Evolutionary conservation across 2,797 vertebrate genomes (phyloP), one percentile per base, ranked within the genome.

Genomic region (Macrochelys suwanniensis): DNA sequence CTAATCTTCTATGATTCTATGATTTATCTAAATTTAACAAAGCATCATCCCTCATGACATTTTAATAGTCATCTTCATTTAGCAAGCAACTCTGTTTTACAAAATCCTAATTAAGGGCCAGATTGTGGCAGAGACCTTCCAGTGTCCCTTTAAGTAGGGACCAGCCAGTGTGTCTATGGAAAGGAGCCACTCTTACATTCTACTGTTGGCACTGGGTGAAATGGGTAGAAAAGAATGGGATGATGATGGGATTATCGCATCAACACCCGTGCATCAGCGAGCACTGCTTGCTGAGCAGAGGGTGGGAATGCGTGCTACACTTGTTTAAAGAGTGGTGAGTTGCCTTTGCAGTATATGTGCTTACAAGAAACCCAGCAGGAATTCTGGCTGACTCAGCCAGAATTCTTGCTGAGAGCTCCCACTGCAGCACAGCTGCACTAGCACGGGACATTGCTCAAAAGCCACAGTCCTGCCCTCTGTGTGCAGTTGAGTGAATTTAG

Each of bases 341-440:
- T 59, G 49, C 23, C 45, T 6, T 45, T 82, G 56, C 50, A 23
- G 7, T 84, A 0, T 23, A 0, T 23, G 26, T 53, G 45, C 45
- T 77, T 77, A 51, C 13, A 21, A 17, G 26, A 50, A 8, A 74
- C 7, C 16, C 8, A 15, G 85, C 56, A 84, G 3, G 11, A 15
- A 5, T 89, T 82, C 54, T 28, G 8, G 26, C 1, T 25, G 15
- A 19, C 37, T 90, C 49, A 82, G 57, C 1, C 1, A 7, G 51
- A 50, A 26, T 49, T 84, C 49, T 13, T 59, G 16, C 10, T 65
- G 17, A 61, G 17, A 5, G 11, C 59, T 80, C 25, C 7, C 80
- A 82, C 28, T 31, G 11, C 26, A 31, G 26, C 19, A 9, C 21
- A 23, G 31, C 21, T 6, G 45, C 10, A 8, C 19, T 33, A 54